A percentile compares a stretch with the other conserved stretches of the same genome.
phyloP scores from a whole-genome alignment of 2,113 vertebrate species.

The Solenodon paradoxus region DNA sequence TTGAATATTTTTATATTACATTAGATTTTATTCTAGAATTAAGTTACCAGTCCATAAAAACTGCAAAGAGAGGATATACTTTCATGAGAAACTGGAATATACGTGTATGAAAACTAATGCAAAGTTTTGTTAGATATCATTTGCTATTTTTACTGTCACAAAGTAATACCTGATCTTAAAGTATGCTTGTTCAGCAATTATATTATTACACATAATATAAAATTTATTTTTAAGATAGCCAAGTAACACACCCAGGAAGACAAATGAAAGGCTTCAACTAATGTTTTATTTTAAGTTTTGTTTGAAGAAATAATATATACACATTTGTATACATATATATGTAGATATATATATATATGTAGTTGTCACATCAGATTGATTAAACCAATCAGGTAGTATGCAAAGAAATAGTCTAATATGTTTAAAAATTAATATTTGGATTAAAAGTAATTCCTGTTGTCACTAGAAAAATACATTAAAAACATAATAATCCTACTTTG shows the following conservation, averaged over 20 bases:
- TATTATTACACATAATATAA: neutral
- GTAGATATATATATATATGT: too few relatives aligned
- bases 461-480: slow-evolving; percentile 56
- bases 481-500: neutral
- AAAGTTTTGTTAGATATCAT: neutral
- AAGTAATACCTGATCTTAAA: slow-evolving; percentile 12
- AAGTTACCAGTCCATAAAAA: neutral
- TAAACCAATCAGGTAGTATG: slow-evolving; percentile 6
- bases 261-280: slow-evolving; percentile 32
- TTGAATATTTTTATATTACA: neutral
- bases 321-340: too few relatives aligned
- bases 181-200: neutral
- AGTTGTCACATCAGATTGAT: neutral
- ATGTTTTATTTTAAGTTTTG: slow-evolving; percentile 28
- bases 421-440: neutral
- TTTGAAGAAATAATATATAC: slow-evolving; percentile 46
- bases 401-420: neutral
- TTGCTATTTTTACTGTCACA: neutral
- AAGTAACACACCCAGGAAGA: slow-evolving; percentile 39
- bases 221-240: slow-evolving; percentile 33
- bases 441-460: slow-evolving; percentile 30
- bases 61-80: neutral
- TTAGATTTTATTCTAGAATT: neutral
- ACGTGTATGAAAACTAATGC: neutral
- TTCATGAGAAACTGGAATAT: neutral